phyloP scores from a whole-genome alignment of 92 coral and sea anemone genomes.

The Porites divaricata region DNA sequence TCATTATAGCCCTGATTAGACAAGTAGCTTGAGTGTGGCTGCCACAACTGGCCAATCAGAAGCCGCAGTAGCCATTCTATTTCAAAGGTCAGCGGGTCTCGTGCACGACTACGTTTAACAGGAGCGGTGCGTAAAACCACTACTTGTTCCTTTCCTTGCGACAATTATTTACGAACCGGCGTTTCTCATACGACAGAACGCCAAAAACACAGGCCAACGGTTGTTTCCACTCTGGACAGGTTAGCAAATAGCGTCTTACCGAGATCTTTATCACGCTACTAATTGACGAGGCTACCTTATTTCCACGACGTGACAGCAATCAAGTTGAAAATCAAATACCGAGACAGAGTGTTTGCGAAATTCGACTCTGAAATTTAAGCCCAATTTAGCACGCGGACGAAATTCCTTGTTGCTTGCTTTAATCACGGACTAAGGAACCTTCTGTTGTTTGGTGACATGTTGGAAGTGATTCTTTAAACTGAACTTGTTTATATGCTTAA shows the following conservation, averaged over 20 bases:
- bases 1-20: neutral
- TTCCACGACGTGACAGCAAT: slow-evolving; percentile 36
- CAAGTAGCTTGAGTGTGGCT: neutral
- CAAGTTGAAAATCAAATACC: slow-evolving; percentile 20
- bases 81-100: slow-evolving; percentile 66
- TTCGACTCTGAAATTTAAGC: slow-evolving; percentile 37
- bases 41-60: slow-evolving; percentile 26
- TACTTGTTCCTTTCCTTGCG: neutral
- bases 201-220: neutral
- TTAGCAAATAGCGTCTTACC: slow-evolving; percentile 18
- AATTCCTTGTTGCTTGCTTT: slow-evolving; percentile 30
- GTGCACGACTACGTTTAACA: neutral
- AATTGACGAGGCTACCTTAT: slow-evolving; percentile 9
- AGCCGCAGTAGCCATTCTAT: slow-evolving; percentile 1
- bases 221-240: neutral
- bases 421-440: slow-evolving; percentile 31
- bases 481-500: neutral
- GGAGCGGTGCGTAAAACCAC: neutral
- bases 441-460: slow-evolving; percentile 17
- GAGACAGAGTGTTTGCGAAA: slow-evolving; percentile 21
- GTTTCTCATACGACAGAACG: neutral
- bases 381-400: slow-evolving; percentile 25
- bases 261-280: slow-evolving; percentile 35
- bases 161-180: neutral
- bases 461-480: neutral